Evolutionary conservation across 2,888 invertebrate species (phyloP), one percentile per base, ranked within the genome.

Genomic region (Labia minor): DNA sequence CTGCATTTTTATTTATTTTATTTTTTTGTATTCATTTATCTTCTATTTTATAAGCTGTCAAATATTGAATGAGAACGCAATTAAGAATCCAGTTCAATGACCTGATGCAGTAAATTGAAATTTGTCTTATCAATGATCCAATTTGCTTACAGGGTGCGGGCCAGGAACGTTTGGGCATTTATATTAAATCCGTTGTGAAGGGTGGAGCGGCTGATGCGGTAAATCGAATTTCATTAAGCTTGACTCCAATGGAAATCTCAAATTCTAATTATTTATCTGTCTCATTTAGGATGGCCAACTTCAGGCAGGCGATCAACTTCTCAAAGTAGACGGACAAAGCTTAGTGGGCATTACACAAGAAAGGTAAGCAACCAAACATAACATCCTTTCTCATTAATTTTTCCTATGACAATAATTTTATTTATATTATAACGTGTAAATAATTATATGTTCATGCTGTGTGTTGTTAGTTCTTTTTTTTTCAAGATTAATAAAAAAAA

Each of bases 141-240:
- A 16, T 49, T 49, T 49, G n/a, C 14, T 78, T 79, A 16, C 76
- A 87, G 85, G 90, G 90, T 20, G 85, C 87, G 65, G 87, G 87
- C 2, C 90, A 90, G 75, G 85, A 86, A 73, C 86, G 93, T 73
- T 82, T 95, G 69, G 98, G 99, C 63, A 99, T 99, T 77, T 99
- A 98, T 81, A 95, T 99, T 71, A 99, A 99, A 81, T 96, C 96
- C 19, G 97, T 99, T 21, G 97, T 99, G 49, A 88, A 94, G 69
- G 95, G 92, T 67, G 93, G 93, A 61, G 92, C 93, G 68, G 93
- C 93, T 1, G 92, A 92, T 76, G 87, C 89, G 67, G 82, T 81
- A 75, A 80, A 79, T 79, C 70, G 33, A 6, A 33, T 33, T 33
- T 21, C 14, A 63, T 66, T 61, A 68, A 20, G 2, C 21, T 68